Conservation (phyloP, 2,113 vertebrate genomes). For the Acanthisitta chloris region DNA sequence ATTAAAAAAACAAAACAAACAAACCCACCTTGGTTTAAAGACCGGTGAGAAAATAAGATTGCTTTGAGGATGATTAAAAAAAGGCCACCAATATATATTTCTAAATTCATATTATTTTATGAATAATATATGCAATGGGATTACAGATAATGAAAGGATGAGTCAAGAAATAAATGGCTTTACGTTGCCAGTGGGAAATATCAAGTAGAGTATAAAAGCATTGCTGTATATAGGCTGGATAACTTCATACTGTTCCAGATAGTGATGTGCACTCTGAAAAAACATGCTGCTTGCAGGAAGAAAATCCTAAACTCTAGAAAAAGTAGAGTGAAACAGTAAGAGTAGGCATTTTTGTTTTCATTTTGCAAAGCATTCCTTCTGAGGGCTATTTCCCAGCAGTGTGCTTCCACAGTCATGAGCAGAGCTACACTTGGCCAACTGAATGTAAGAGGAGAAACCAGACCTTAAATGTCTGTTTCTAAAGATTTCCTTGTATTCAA, state of each 20-base stretch:
- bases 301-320: not conserved
- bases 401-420: not conserved
- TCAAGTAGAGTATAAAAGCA: not conserved
- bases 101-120: slow-evolving; percentile 13
- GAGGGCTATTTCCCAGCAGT: not conserved
- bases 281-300: not conserved
- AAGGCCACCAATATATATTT: not conserved
- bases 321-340: not conserved
- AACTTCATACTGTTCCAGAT: not conserved
- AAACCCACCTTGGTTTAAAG: not conserved
- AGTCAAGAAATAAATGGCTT: slow-evolving; percentile 36
- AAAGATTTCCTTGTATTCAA: not conserved
- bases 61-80: not conserved
- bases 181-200: slow-evolving; percentile 50
- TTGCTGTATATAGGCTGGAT: not conserved
- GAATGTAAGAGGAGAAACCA: not conserved
- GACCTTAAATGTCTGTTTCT: not conserved
- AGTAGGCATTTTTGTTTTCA: not conserved
- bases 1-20: not conserved
- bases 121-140: slow-evolving; percentile 41
- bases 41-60: not conserved
- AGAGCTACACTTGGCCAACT: not conserved
- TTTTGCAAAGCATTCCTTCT: not conserved
- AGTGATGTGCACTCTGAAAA: not conserved
- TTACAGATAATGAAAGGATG: slow-evolving; percentile 35